Percentiles rank a stretch among this genome's conserved stretches.
Evolutionary conservation across 2,113 vertebrate genomes (phyloP).

Genomic region (Lates calcarifer): DNA sequence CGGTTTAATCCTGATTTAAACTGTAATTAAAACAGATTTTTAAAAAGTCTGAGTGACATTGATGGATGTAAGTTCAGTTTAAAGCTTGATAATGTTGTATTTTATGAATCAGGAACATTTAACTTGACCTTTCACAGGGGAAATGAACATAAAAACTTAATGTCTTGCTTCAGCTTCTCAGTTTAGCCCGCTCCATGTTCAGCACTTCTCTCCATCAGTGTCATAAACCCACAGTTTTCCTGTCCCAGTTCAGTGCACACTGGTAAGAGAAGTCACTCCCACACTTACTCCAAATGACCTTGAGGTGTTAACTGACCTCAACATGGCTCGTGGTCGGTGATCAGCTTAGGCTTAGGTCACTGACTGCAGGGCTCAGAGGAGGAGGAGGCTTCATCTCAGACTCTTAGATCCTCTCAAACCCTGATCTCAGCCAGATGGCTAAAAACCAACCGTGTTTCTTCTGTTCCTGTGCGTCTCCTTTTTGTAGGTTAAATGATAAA

Average conservation of each 20-base stretch:
- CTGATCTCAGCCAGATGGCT: constrained; percentile 46
- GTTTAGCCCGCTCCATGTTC: background rate
- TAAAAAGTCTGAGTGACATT: too few relatives aligned
- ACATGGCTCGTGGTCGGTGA: background rate
- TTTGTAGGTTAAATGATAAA: background rate
- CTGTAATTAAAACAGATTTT: too few relatives aligned
- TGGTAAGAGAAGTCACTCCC: background rate
- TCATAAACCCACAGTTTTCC: background rate
- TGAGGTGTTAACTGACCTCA: constrained; percentile 34
- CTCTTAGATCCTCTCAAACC: constrained; percentile 41
- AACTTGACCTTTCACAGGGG: background rate
- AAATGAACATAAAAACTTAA: background rate
- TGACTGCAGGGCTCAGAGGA: constrained; percentile 8
- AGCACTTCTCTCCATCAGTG: background rate
- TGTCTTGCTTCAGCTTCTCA: too few relatives aligned
- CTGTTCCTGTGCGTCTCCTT: background rate
- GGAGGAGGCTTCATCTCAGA: constrained; percentile 22
- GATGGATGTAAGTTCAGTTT: too few relatives aligned
- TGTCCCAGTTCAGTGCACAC: background rate
- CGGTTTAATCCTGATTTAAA: background rate
- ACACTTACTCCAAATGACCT: background rate
- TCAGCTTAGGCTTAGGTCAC: constrained; percentile 66
- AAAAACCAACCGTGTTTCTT: background rate
- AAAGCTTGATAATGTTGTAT: too few relatives aligned
- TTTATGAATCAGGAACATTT: too few relatives aligned